Evolutionary conservation across 1,140 invertebrate genomes (phyloP).

Genomic region (Bombyx mandarina): DNA sequence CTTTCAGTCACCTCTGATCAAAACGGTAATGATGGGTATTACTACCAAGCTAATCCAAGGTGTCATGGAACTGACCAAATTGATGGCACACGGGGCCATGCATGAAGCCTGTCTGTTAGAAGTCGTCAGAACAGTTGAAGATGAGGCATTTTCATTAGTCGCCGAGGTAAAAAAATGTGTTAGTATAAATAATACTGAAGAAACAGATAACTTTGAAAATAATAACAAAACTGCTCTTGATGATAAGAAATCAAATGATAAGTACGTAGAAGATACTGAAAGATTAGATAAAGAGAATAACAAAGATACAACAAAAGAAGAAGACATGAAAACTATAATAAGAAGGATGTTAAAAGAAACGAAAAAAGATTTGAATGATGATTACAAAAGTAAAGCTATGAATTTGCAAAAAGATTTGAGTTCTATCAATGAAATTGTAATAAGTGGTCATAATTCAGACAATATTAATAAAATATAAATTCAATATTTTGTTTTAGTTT

Average conservation of each 20-base stretch:
- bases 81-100: constrained; percentile 58
- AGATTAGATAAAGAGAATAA: constrained; percentile 4
- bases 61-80: constrained; percentile 46
- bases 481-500: no score
- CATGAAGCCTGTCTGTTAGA: constrained; percentile 62
- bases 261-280: constrained; percentile 1
- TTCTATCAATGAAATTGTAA: constrained; percentile 17
- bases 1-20: constrained; percentile 54
- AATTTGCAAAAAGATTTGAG: constrained; percentile 28
- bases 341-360: constrained; percentile 33
- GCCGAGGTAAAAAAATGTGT: constrained; percentile 33
- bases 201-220: constrained; percentile 20
- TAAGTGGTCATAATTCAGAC: constrained; percentile 10
- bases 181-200: constrained; percentile 23
- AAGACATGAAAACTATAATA: constrained; percentile 35
- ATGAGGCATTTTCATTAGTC: constrained; percentile 39
- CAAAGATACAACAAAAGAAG: constrained; percentile 8
- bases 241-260: constrained; percentile 17
- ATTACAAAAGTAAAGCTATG: constrained; percentile 29
- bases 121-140: constrained; percentile 47
- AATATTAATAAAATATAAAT: no score
- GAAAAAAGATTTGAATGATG: constrained; percentile 23
- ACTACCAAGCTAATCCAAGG: constrained; percentile 48
- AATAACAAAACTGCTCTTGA: constrained; percentile 41
- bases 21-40: constrained; percentile 55